Evolutionary conservation across 2,113 vertebrate genomes (phyloP), one percentile per base, ranked within the genome.

Genomic region (Ceratotherium simum): DNA sequence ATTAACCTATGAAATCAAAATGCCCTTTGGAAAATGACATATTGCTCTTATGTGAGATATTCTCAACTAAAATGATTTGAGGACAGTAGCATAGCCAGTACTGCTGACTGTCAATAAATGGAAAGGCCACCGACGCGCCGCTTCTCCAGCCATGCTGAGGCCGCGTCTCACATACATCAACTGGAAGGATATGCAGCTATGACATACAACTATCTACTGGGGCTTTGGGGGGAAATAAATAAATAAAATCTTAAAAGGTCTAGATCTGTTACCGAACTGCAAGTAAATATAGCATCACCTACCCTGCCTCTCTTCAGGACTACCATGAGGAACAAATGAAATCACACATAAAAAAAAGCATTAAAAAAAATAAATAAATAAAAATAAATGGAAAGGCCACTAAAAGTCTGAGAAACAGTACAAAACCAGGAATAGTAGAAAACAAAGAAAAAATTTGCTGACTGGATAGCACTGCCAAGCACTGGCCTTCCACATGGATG

Each of bases 351-450:
- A n/a, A n/a, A n/a, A n/a, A n/a, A n/a, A n/a, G n/a, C n/a, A n/a
- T n/a, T n/a, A n/a, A n/a, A n/a, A n/a, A n/a, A n/a, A n/a, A n/a
- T n/a, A n/a, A n/a, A n/a, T n/a, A n/a, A n/a, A n/a, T n/a, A n/a
- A n/a, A n/a, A 87, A 21, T 94, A 96, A 95, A 79, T 91, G 80
- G 36, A 91, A 90, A 95, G 51, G 54, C 64, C 94, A 84, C 42
- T 96, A 88, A 81, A 95, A 65, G 42, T 96, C 89, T 94, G 83
- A 69, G 79, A 97, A 86, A 95, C 27, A 39, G 36, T 81, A 96
- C 88, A 93, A 85, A 95, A 90, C 7, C 58, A 92, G 80, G 51
- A 92, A 95, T 70, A 82, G 27, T 48, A 94, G 80, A 97, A 51
- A 88, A 84, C 46, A 98, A 92, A 95, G 72, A 89, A 86, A 75